Evolutionary conservation across 1,140 invertebrate genomes (phyloP), one percentile per base, ranked within the genome.

Genomic region (Schlechtendalia chinensis): DNA sequence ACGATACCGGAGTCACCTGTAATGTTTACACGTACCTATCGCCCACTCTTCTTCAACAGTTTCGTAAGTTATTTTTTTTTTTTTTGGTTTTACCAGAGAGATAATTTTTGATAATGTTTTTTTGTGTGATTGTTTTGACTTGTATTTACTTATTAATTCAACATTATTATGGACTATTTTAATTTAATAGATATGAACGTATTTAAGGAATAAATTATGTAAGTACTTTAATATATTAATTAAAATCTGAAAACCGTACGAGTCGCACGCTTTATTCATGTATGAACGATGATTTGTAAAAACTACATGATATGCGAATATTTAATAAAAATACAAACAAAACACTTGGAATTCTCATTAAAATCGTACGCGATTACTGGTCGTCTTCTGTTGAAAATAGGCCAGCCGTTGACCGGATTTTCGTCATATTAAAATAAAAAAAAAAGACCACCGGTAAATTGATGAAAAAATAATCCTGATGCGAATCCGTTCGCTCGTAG

Each of bases 111-210:
- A 45, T 45, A 45, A 50, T 10, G 47, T 69, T 39, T 50, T 69
- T 69, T 50, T 10, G 67, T 69, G 67, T 69, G 67, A 69, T 39
- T 50, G 45, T 69, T 69, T 69, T 69, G 24, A 69, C 24, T 69
- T 12, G 1, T 69, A 69, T 47, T 47, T 47, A 69, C 39, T 47
- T 39, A 39, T 16, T 65, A 47, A 45, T 47, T 47, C 47, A 47
- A 67, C 22, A 47, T 69, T 39, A 63, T 22, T 69, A 45, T 16
- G 39, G 45, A 47, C 45, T 27, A 50, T 50, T 50, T 50, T 50
- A 67, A 67, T 39, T 4, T 39, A 39, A 45, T 67, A 69, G 67
- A 50, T 22, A 69, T 4, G 45, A 69, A 50, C 22, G 39, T 69
- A 24, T 50, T 50, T 69, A 69, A 67, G 19, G 63, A 1, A 67